A percentile compares a stretch with the other conserved stretches of the same genome.
Evolutionary conservation across 2,888 invertebrate genomes (phyloP).

Genomic region (Eristalis tenax): DNA sequence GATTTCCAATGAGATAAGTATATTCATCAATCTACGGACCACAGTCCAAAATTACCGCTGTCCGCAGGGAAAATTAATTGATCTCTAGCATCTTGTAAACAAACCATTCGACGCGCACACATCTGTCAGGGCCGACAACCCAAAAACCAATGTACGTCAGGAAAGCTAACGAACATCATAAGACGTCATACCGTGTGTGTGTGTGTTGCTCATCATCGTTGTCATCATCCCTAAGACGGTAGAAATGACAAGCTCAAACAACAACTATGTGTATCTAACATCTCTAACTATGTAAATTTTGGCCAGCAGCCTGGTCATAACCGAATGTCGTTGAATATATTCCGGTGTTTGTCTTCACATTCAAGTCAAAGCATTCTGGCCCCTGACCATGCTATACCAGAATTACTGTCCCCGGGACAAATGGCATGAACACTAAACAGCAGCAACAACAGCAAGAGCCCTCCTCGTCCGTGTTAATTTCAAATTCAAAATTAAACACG

Average conservation of each 20-base stretch:
- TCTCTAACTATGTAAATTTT: conserved; percentile 39
- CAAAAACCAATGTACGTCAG: conserved; percentile 16
- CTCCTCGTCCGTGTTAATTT: conserved; percentile 39
- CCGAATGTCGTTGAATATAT: conserved; percentile 46
- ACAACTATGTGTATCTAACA: conserved; percentile 39
- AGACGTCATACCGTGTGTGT: conserved; percentile 33
- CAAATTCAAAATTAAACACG: conserved; percentile 60
- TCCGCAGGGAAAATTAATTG: conserved; percentile 55
- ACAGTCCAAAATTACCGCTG: conserved; percentile 62
- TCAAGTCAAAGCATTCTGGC: conserved; percentile 36
- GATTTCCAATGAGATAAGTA: neutral
- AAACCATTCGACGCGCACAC: conserved; percentile 33
- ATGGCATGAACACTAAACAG: conserved; percentile 45
- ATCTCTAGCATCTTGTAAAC: conserved; percentile 48
- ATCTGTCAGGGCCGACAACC: conserved; percentile 5
- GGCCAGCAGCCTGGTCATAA: conserved; percentile 11
- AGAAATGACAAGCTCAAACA: conserved; percentile 37
- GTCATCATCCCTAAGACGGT: conserved; percentile 29
- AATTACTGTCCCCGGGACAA: conserved; percentile 26
- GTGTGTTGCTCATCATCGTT: conserved; percentile 6
- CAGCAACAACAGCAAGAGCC: conserved; percentile 45
- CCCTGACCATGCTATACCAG: conserved; percentile 1
- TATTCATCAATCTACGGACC: conserved; percentile 19
- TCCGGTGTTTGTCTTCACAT: conserved; percentile 1
- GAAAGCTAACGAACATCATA: conserved; percentile 42